These are phyloP conservation scores for Drosophila bunnanda DNA, from an alignment of 2,888 invertebrate genomes.

Conservation along the genomic window DNA sequence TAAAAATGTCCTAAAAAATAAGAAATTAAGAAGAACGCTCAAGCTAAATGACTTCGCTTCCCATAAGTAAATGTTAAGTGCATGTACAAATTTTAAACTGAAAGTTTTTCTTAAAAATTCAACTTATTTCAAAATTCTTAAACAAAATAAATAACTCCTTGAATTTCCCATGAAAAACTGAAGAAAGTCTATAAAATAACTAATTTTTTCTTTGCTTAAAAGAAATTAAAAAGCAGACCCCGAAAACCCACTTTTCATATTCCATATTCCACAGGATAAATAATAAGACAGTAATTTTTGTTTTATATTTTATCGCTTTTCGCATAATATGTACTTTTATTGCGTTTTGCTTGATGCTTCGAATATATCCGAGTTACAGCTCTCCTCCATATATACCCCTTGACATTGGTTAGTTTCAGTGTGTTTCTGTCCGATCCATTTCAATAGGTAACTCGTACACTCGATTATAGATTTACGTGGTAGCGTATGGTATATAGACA, in stretches of 20 bases:
- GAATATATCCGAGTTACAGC: conserved; percentile 43
- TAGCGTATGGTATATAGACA: conserved; percentile 54
- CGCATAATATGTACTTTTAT: conserved; percentile 64
- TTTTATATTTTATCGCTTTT: conserved; percentile 58
- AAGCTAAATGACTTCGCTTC: too few species aligned
- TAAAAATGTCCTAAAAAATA: not conserved
- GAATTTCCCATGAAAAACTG: not conserved
- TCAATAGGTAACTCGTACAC: conserved; percentile 46
- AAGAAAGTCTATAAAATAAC: not conserved
- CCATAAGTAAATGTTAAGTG: too few species aligned
- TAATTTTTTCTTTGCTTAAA: not conserved
- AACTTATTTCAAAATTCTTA: too few species aligned
- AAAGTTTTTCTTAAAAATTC: too few species aligned
- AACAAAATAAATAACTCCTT: too few species aligned
- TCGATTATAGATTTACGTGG: conserved; percentile 49
- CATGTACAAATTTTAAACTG: too few species aligned
- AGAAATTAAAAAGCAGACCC: not conserved
- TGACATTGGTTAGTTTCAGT: conserved; percentile 38
- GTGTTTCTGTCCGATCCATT: conserved; percentile 1
- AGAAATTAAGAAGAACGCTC: not conserved
- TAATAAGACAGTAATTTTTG: not conserved
- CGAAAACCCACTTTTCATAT: too few species aligned
- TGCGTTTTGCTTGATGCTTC: conserved; percentile 55
- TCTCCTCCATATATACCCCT: conserved; percentile 12
- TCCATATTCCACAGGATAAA: not conserved